Percentiles rank a stretch among this genome's conserved stretches.
Evolutionary conservation across 2,888 invertebrate species (phyloP).

Genomic region (Plutella xylostella): DNA sequence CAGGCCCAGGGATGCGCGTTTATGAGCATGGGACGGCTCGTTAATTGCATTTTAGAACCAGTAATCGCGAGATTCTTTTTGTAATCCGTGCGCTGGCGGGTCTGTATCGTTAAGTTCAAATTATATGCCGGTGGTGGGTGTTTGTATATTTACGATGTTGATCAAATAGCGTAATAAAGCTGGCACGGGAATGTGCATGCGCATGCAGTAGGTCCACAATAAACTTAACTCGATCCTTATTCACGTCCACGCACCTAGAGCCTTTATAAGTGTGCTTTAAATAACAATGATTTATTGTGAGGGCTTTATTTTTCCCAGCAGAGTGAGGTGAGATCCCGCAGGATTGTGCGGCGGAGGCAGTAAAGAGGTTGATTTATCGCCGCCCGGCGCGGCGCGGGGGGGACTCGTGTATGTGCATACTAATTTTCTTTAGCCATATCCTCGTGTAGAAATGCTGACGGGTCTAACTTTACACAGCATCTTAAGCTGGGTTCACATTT

Average conservation of each 20-base stretch:
- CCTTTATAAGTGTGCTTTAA: slow-evolving; percentile 19
- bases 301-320: slow-evolving; percentile 11
- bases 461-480: too few species aligned
- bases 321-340: slow-evolving; percentile 18
- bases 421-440: too few species aligned
- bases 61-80: background rate
- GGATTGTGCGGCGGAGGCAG: slow-evolving; percentile 28
- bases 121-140: background rate
- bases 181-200: background rate
- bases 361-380: slow-evolving; percentile 45
- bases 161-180: slow-evolving; percentile 4
- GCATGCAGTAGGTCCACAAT: too few species aligned
- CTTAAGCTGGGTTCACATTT: too few species aligned
- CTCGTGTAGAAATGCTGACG: too few species aligned
- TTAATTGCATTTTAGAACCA: background rate
- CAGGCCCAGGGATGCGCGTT: background rate
- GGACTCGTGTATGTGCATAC: too few species aligned
- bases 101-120: slow-evolving; percentile 1
- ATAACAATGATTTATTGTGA: slow-evolving; percentile 36
- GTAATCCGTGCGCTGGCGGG: background rate
- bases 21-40: background rate
- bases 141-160: slow-evolving; percentile 5
- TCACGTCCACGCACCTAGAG: slow-evolving; percentile 1
- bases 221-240: slow-evolving; percentile 3
- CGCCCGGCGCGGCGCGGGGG: too few species aligned